Conservation (phyloP, 23 tunicate species). For the Phallusia fumigata region DNA sequence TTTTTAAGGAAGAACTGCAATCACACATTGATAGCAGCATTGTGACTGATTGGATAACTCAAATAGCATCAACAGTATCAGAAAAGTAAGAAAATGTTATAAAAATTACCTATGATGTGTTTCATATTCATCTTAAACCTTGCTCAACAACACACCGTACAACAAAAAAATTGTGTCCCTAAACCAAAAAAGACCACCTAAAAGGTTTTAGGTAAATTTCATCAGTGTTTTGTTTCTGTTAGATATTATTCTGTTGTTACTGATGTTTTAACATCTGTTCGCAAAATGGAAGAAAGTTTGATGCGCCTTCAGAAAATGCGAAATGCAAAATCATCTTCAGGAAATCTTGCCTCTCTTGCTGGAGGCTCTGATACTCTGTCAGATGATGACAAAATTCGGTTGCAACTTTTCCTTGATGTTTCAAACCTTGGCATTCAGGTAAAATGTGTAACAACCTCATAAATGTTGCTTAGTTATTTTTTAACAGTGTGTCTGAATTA, state of each 20-base stretch:
- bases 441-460: background rate
- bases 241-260: conserved; percentile 64
- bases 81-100: conserved; percentile 32
- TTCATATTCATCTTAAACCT: background rate
- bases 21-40: conserved; percentile 23
- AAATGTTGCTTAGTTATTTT: background rate
- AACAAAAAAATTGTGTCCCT: too few relatives aligned
- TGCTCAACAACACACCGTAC: too few relatives aligned
- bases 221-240: too few relatives aligned
- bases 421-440: conserved; percentile 62
- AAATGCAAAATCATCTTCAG: conserved; percentile 43
- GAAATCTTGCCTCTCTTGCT: conserved; percentile 65
- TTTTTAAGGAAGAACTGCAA: conserved; percentile 32
- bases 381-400: conserved; percentile 90
- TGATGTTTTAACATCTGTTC: conserved; percentile 74
- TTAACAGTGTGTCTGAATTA: too few relatives aligned
- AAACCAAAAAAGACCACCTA: too few relatives aligned
- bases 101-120: background rate
- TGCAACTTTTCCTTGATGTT: conserved; percentile 74
- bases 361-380: conserved; percentile 31
- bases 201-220: too few relatives aligned
- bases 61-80: conserved; percentile 28
- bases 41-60: conserved; percentile 41
- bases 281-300: conserved; percentile 94
- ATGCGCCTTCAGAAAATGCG: conserved; percentile 84